Base-by-base conservation (phyloP, 2,888 invertebrate species). In the Agrotis exclamationis region DNA sequence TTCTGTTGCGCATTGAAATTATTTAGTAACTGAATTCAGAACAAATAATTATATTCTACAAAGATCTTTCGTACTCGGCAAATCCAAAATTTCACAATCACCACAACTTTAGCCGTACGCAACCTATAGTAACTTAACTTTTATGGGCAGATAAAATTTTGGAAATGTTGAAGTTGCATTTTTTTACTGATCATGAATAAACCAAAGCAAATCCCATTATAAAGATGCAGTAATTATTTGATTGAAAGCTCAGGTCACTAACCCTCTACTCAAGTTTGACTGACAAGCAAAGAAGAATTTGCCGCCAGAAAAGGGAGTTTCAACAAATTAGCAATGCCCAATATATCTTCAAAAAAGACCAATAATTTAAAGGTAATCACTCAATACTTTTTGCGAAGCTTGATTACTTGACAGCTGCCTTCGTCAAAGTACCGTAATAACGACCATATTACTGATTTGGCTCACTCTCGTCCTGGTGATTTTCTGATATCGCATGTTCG, bases 361-460 rank as follows among this genome's bases (percentile, higher is more conserved):
- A 54, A 67, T 83, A 73, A 73, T 75, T 85, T 68, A 58, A 50
- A 60, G 20, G 48, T 85, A 66, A 82, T 82, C 59, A 70, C 67
- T 80, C 59, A 70, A 68, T 74, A 68, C 56, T 77, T 84, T 75
- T 71, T 77, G 63, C 63, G 50, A 63, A 45, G 56, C 39, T 67
- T 60, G 63, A 80, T 74, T 48, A 63, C 65, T 62, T 76, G 85
- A 68, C 64, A 68, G 72, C 67, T 53, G 50, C 74, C 73, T 83
- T 60, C 74, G 56, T 71, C 63, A 70, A 56, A 66, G 83, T 85
- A 85, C 85, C 83, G 83, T 80, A 59, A 54, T 85, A 85, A 83
- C 73, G 62, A 77, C 56, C 70, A 73, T 45, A 57, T 57, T 79
- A 75, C 62, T 59, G 58, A 80, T 74, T 82, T 68, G 33, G 68